These are phyloP conservation scores for Drosophila prosaltans DNA, from an alignment of 1,140 invertebrate genomes.

Conservation along the genomic window DNA sequence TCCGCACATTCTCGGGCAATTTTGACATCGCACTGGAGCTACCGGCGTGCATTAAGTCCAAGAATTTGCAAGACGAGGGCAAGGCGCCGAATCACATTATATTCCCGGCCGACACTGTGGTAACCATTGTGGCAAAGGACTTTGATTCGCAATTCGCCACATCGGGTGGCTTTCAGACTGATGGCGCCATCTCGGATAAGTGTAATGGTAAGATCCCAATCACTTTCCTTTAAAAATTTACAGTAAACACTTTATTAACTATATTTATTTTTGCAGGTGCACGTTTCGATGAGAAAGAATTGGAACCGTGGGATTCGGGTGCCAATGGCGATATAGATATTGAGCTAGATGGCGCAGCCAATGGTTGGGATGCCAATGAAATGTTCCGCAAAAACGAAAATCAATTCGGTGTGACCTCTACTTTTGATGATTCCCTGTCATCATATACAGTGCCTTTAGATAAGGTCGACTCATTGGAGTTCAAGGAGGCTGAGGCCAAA, in stretches of 20 bases:
- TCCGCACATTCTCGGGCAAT: slow-evolving; percentile 92
- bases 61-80: slow-evolving; percentile 84
- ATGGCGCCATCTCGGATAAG: slow-evolving; percentile 88
- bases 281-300: slow-evolving; percentile 88
- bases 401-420: slow-evolving; percentile 93
- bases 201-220: slow-evolving; percentile 84
- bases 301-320: slow-evolving; percentile 94
- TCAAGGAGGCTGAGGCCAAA: slow-evolving; percentile 91
- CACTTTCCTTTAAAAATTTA: too few species aligned
- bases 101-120: slow-evolving; percentile 92
- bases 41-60: slow-evolving; percentile 90
- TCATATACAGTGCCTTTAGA: slow-evolving; percentile 95
- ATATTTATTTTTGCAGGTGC: slow-evolving; percentile 68
- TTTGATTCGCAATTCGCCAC: slow-evolving; percentile 95
- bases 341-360: slow-evolving; percentile 88
- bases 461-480: slow-evolving; percentile 93
- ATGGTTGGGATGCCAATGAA: slow-evolving; percentile 97
- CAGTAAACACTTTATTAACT: too few species aligned
- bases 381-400: slow-evolving; percentile 97
- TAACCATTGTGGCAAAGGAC: slow-evolving; percentile 90
- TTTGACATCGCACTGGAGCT: slow-evolving; percentile 93
- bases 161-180: slow-evolving; percentile 92
- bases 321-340: slow-evolving; percentile 86
- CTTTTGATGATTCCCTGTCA: slow-evolving; percentile 92
- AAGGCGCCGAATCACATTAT: slow-evolving; percentile 91